Evolutionary conservation across 2,113 vertebrate genomes (phyloP).

Genomic region (Saimiri boliviensis): DNA sequence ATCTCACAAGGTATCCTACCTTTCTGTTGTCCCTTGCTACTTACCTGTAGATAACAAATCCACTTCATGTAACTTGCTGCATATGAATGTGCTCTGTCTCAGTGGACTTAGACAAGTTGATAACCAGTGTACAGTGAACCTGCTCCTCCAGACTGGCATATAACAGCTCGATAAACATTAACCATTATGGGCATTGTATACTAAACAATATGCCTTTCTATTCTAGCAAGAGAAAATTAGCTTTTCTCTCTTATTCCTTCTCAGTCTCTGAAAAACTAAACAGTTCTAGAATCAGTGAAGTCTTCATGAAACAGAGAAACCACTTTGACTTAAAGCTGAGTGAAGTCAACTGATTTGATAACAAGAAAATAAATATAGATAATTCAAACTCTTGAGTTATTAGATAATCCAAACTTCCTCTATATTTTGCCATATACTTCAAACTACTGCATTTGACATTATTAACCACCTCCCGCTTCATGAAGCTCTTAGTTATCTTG

Average conservation of each 20-base stretch:
- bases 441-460: neutral
- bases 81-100: neutral
- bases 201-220: neutral
- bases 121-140: neutral
- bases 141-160: neutral
- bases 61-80: neutral
- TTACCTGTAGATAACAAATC: neutral
- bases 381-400: neutral
- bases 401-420: neutral
- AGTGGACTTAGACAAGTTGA: neutral
- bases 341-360: neutral
- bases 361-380: constrained; percentile 3
- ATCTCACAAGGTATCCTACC: neutral
- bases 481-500: neutral
- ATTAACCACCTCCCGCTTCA: neutral
- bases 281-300: neutral
- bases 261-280: neutral
- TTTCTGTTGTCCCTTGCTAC: neutral
- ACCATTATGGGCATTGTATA: neutral
- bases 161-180: neutral
- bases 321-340: neutral
- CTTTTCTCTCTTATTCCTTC: neutral
- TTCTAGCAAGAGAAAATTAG: neutral
- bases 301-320: neutral
- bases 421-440: neutral